phyloP scores from a whole-genome alignment of 2,113 vertebrate genomes.

The Archocentrus centrarchus region DNA sequence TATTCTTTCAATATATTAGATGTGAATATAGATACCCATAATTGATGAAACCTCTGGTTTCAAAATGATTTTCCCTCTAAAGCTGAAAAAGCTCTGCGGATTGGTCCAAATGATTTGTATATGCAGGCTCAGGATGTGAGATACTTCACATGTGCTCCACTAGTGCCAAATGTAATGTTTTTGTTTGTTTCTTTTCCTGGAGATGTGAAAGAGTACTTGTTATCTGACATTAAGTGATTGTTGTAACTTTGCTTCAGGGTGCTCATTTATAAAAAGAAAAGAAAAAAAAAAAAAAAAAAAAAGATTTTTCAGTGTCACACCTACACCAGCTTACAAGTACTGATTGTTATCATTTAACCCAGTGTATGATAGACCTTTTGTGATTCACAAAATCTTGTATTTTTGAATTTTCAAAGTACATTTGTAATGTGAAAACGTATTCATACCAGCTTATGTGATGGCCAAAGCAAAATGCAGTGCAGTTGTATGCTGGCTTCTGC shows the following conservation, averaged over 20 bases:
- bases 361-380: constrained; percentile 12
- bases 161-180: constrained; percentile 67
- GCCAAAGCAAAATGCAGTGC: constrained; percentile 55
- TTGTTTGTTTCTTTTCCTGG: constrained; percentile 29
- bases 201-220: constrained; percentile 27
- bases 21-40: constrained; percentile 19
- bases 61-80: constrained; percentile 10
- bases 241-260: constrained; percentile 44
- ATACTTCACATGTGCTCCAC: constrained; percentile 39
- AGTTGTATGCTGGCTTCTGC: constrained; percentile 16
- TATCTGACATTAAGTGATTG: constrained; percentile 6
- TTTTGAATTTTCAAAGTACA: constrained; percentile 41
- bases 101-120: constrained; percentile 28
- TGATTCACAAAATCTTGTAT: constrained; percentile 52
- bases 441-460: constrained; percentile 46
- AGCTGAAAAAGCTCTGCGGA: constrained; percentile 18
- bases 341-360: constrained; percentile 33
- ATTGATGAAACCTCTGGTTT: not conserved
- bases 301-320: constrained; percentile 29
- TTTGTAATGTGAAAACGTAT: constrained; percentile 31
- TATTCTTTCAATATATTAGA: constrained; percentile 25
- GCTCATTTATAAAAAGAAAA: constrained; percentile 7
- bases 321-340: constrained; percentile 60
- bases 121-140: constrained; percentile 57
- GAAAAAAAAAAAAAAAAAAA: not conserved